Base-by-base conservation (phyloP, 1,140 invertebrate species). In the Dermatophagoides farinae region DNA sequence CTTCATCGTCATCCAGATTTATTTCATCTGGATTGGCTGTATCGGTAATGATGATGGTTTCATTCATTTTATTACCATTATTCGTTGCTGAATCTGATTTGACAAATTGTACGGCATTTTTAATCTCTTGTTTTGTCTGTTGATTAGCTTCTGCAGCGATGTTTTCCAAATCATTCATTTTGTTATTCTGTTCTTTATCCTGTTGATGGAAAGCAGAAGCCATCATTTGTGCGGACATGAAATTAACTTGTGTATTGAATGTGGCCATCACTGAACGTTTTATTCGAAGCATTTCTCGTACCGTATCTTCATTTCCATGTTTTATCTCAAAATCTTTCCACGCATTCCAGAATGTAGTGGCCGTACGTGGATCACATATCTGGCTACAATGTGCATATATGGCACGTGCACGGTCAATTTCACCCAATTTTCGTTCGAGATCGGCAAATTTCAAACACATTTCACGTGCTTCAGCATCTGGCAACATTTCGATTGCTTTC, bases 281-380 rank as follows among this genome's bases (percentile, higher is more conserved):
- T 55, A 98, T 96, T 69, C 95, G 78, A 64, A 99, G 74, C 92
- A 99, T 97, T 77, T 99, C 96, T 53, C 92, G 77, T 80, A 99
- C 91, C 0, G 95, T 99, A 68, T 99, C 96, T 73, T 98, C 93
- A 76, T 98, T 99, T n/a, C 96, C 96, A 76, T 98, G 93, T 51
- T 86, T 81, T 41, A 96, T 87, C 78, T 99, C 96, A 77, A 99
- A 99, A 67, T 97, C 90, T 75, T 96, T 97, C 96, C 96, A 99
- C 9, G 86, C 86, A 70, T 91, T 84, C 96, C 96, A 99, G 70
- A 98, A 98, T 40, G 86, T 82, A 6, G 80, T 11, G 10, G 92
- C 89, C 1, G 90, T 85, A 67, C 93, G 80, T 8, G 96, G 96
- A 79, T 99, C 96, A 75, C 92, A 97, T 67, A 98, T 95, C 78